Conservation (phyloP, 2,888 invertebrate species). For the Microplitis manilae region DNA sequence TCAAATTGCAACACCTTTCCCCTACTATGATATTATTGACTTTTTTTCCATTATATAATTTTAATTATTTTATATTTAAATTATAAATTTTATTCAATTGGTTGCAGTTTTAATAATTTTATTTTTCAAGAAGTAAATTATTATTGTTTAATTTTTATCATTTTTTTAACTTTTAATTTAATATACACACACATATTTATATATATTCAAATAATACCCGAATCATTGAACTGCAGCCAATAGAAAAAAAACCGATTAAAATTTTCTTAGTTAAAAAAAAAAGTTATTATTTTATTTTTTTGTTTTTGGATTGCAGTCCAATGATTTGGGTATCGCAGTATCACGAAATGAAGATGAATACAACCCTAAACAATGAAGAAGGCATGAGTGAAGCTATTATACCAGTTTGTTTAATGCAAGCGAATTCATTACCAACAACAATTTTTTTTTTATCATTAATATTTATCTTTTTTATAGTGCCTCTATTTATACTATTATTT, state of each 20-base stretch:
- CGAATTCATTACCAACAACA: conserved; percentile 83
- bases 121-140: background rate
- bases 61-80: background rate
- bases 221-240: conserved; percentile 56
- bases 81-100: background rate
- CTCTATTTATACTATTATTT: conserved; percentile 83
- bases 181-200: too few relatives aligned
- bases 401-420: conserved; percentile 85
- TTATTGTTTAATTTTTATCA: conserved; percentile 1
- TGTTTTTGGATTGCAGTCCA: conserved; percentile 79
- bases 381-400: conserved; percentile 80
- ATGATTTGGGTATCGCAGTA: conserved; percentile 73
- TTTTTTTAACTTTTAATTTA: background rate
- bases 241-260: conserved; percentile 34
- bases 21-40: too few relatives aligned
- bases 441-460: conserved; percentile 85
- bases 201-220: conserved; percentile 24
- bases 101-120: background rate
- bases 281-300: conserved; percentile 48
- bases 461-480: conserved; percentile 85
- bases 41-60: too few relatives aligned
- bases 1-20: too few relatives aligned
- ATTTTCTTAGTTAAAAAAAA: background rate
- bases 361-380: conserved; percentile 67
- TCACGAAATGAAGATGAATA: conserved; percentile 59